Base-by-base conservation (phyloP, 2,888 invertebrate species). In the Limnephilus marmoratus region DNA sequence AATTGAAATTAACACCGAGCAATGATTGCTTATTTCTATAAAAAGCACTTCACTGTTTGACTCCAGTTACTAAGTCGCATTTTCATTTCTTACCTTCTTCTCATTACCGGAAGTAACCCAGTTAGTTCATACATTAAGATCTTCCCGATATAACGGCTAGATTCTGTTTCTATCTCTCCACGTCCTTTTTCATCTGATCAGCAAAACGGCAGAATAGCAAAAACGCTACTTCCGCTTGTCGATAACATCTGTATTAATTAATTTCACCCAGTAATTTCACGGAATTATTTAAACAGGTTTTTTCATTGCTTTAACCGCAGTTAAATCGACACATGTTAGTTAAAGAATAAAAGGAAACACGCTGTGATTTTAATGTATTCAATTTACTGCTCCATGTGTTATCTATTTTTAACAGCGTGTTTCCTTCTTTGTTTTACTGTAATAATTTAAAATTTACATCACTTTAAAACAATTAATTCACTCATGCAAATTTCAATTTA, bases 261-360 rank as follows among this genome's bases (percentile, higher is more conserved):
- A 90, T 90, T 90, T 90, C 90, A 90, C 90, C 81, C 90, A 81
- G 81, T 90, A 90, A 90, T 90, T 90, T 81, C n/a, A 90, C 81
- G 18, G 86, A 86, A 86, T 86, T 37, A 90, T 81, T 80, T 80
- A 2, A 29, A 29, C 29, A 29, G 31, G 29, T 81, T 90, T 90
- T 68, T 90, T 80, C 9, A 29, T 34, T 81, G 81, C 31, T 90
- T 45, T 41, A 18, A 83, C 83, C 83, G 37, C 83, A 24, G 34
- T 37, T 83, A 37, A 83, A 18, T 83, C 24, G 83, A 41, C 34
- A 83, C 37, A 37, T 37, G 83, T 83, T 31, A n/a, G 37, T 15
- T 83, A 83, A 37, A 34, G 37, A 0, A 68, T 1, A 68, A 68
- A 9, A 68, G 24, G 2, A 68, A 68, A n/a, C 24, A 24, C 11